Evolutionary conservation across 2,797 vertebrate species (phyloP).

Genomic region (Onychomys leucogaster): DNA sequence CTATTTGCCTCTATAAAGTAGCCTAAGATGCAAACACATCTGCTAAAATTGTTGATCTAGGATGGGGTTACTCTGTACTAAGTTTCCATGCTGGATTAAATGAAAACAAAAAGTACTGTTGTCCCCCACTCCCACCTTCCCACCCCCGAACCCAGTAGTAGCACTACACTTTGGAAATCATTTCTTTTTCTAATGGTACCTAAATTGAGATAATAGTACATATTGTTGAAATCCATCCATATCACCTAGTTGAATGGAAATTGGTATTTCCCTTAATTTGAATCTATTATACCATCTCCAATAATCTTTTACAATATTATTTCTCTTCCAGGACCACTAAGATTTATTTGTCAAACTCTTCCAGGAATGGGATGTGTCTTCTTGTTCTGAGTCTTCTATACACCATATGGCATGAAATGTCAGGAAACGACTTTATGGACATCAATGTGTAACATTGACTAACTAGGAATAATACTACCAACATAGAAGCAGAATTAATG

Average conservation of each 20-base stretch:
- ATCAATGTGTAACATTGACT: background rate
- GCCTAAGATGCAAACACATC: background rate
- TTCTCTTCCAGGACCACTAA: background rate
- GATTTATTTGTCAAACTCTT: constrained; percentile 14
- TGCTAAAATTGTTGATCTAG: constrained; percentile 53
- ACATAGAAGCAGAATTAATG: background rate
- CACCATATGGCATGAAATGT: background rate
- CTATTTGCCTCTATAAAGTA: constrained; percentile 33
- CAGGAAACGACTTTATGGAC: background rate
- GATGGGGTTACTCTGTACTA: background rate
- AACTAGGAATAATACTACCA: background rate
- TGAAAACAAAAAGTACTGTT: background rate
- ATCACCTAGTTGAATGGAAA: constrained; percentile 38
- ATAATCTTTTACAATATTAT: constrained; percentile 34
- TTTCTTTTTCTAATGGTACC: background rate
- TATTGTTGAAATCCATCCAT: constrained; percentile 32
- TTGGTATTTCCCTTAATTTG: constrained; percentile 59
- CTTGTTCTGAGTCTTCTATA: background rate
- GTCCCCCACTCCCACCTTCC: background rate
- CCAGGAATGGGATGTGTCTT: background rate
- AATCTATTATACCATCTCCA: constrained; percentile 35
- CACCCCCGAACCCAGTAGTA: background rate
- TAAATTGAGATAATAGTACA: background rate
- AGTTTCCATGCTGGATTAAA: background rate
- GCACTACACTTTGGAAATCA: constrained; percentile 51